phyloP scores from a whole-genome alignment of 2,113 vertebrate species.

The Phodopus roborovskii region DNA sequence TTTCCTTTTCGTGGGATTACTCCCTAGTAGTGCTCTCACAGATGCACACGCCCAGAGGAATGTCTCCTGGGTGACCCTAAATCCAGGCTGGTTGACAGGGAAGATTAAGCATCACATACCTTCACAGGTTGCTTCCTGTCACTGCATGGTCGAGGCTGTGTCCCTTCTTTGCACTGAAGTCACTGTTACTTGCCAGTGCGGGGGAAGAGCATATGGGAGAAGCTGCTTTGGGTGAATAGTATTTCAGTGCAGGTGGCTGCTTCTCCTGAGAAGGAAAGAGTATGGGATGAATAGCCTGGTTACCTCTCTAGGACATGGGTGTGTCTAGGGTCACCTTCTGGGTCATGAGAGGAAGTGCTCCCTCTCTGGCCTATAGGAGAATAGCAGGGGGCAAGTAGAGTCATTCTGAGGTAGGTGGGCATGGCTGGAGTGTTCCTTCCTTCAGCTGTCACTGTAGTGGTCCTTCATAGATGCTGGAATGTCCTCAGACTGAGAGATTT shows the following conservation, averaged over 20 bases:
- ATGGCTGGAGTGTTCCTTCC: neutral
- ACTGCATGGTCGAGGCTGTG: fast-evolving
- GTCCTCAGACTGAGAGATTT: neutral
- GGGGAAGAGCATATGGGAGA: neutral
- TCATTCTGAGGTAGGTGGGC: neutral
- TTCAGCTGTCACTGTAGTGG: neutral
- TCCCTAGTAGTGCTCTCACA: neutral
- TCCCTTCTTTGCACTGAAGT: fast-evolving
- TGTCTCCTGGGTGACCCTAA: neutral
- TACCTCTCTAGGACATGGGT: neutral
- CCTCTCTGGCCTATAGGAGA: neutral
- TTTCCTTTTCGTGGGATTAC: neutral
- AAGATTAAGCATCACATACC: neutral
- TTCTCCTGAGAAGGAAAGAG: neutral
- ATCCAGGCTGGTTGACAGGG: neutral
- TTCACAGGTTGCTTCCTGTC: fast-evolving
- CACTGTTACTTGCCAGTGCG: no score
- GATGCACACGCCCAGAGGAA: no score
- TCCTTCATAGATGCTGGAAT: neutral
- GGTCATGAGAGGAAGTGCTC: neutral
- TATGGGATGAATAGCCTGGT: neutral
- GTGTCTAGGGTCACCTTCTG: neutral
- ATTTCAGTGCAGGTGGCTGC: neutral
- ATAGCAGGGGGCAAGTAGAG: no score
- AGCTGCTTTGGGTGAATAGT: neutral